A percentile compares a stretch with the other conserved stretches of the same genome.
Evolutionary conservation across 2,888 invertebrate genomes (phyloP).

Genomic region (Dioctria rufipes): DNA sequence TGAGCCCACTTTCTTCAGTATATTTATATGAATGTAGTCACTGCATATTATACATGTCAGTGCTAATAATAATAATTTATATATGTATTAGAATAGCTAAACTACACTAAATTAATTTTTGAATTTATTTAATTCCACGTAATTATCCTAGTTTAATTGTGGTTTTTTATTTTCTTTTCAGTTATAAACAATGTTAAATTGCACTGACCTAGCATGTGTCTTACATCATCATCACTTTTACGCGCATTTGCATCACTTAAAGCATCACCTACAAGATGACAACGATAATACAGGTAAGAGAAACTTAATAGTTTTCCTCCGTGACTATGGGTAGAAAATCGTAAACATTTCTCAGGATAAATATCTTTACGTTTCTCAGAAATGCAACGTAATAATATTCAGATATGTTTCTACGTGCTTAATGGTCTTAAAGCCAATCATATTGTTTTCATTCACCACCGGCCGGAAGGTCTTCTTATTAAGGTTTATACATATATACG

Average conservation of each 20-base stretch:
- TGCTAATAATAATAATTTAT: no score
- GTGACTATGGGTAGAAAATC: not conserved
- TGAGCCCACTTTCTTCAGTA: no score
- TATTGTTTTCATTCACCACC: not conserved
- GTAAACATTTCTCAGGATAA: conserved; percentile 32
- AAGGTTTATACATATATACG: no score
- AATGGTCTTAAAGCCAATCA: not conserved
- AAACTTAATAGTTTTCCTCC: conserved; percentile 13
- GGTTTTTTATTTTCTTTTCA: not conserved
- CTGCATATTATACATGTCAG: no score
- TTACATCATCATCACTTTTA: conserved; percentile 67
- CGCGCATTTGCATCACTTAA: conserved; percentile 65
- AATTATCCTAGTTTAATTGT: not conserved
- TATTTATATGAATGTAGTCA: no score
- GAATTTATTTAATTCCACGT: no score
- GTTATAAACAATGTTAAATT: conserved; percentile 64
- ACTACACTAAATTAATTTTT: no score
- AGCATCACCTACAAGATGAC: conserved; percentile 65
- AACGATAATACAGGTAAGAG: conserved; percentile 62
- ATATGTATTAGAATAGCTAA: no score
- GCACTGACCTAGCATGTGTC: conserved; percentile 66
- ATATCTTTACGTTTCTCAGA: conserved; percentile 6
- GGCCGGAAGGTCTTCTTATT: no score
- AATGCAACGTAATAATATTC: not conserved
- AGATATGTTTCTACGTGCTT: not conserved